Conservation (phyloP, 2,797 vertebrate species). For the Lutjanus campechanus region DNA sequence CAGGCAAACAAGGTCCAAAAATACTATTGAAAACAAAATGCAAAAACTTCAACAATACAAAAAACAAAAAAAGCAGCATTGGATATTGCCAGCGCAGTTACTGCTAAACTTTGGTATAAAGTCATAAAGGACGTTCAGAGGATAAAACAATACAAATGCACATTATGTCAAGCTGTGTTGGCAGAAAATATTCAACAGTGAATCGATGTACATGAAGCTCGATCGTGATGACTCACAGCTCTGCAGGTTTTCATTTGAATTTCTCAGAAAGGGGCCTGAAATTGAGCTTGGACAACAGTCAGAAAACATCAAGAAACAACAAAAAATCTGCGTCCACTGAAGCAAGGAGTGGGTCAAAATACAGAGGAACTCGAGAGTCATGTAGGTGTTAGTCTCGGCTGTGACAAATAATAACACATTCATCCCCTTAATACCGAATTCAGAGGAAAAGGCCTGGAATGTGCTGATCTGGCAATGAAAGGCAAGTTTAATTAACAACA, state of each 20-base stretch:
- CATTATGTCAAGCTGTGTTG: constrained; percentile 38
- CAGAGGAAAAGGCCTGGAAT: constrained; percentile 23
- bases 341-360: constrained; percentile 13
- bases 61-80: constrained; percentile 82
- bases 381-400: background rate
- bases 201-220: constrained; percentile 32
- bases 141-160: constrained; percentile 59
- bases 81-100: constrained; percentile 77
- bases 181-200: constrained; percentile 27
- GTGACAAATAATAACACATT: background rate
- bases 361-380: background rate
- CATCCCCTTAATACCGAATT: background rate
- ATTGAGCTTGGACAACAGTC: constrained; percentile 8
- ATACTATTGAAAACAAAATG: constrained; percentile 54
- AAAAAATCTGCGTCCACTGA: constrained; percentile 8
- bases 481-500: background rate
- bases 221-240: constrained; percentile 16
- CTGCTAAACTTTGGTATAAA: constrained; percentile 87
- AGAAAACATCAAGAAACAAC: constrained; percentile 10
- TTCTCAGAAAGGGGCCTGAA: constrained; percentile 14
- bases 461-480: constrained; percentile 15
- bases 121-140: constrained; percentile 62
- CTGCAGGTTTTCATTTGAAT: constrained; percentile 11
- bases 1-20: constrained; percentile 78
- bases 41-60: constrained; percentile 55